These are phyloP conservation scores for Noctua pronuba DNA, from an alignment of 2,888 invertebrate species.

Conservation along the genomic window DNA sequence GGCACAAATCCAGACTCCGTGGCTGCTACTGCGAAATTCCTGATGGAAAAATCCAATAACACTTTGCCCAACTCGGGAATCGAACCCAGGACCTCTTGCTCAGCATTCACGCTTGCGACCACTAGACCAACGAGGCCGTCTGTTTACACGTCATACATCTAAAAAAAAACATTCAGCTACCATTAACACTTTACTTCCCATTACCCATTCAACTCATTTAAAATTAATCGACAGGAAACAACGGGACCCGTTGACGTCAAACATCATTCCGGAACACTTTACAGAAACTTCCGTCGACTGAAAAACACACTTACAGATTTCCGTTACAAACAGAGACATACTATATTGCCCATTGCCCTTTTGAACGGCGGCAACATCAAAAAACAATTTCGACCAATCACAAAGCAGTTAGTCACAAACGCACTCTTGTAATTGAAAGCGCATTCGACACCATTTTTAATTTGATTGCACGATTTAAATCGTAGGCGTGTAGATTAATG, in stretches of 20 bases:
- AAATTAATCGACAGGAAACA: constrained; percentile 57
- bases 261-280: constrained; percentile 57
- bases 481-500: constrained; percentile 69
- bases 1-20: no score
- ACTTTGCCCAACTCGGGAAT: no score
- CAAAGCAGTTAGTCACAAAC: constrained; percentile 63
- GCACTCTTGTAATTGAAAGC: constrained; percentile 65
- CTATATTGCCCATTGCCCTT: constrained; percentile 42
- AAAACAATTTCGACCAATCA: constrained; percentile 72
- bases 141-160: not conserved
- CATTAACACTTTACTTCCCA: constrained; percentile 15
- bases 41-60: no score
- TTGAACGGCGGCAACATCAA: constrained; percentile 66
- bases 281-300: constrained; percentile 55
- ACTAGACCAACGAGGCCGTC: not conserved
- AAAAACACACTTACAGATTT: constrained; percentile 65
- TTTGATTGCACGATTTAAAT: constrained; percentile 59
- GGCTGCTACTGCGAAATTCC: no score
- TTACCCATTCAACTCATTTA: constrained; percentile 41
- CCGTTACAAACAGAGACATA: constrained; percentile 55
- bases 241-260: constrained; percentile 43
- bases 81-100: no score
- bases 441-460: constrained; percentile 69
- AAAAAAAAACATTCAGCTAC: not conserved
- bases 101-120: not conserved